phyloP scores from a whole-genome alignment of 1,140 invertebrate species.

The Drosophila paulistorum region DNA sequence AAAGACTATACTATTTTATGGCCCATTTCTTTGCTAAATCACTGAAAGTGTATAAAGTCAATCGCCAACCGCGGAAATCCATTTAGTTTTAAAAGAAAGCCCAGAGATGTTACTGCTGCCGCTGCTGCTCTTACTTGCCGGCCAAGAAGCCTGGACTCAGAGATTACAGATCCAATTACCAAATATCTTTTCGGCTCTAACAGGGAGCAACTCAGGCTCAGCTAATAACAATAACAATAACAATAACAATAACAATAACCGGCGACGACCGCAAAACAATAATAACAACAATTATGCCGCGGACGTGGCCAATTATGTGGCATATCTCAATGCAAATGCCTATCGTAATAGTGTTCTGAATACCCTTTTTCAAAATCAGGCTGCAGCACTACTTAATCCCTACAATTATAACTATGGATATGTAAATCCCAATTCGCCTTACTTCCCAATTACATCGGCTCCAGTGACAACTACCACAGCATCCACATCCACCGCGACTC shows the following conservation, averaged over 20 bases:
- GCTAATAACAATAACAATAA: not conserved
- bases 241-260: not conserved
- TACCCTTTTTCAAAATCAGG: not conserved
- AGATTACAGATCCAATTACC: not conserved
- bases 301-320: not conserved
- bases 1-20: conserved; percentile 1
- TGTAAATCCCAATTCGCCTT: not conserved
- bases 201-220: not conserved
- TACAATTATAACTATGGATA: not conserved
- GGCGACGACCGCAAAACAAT: not conserved
- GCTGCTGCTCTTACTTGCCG: not conserved
- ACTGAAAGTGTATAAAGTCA: not conserved
- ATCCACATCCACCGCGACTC: not conserved
- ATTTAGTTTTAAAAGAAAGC: not conserved
- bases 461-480: not conserved
- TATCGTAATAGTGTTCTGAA: not conserved
- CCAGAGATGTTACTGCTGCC: not conserved
- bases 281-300: not conserved
- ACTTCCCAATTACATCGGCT: not conserved
- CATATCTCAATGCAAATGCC: not conserved
- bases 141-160: not conserved
- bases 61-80: not conserved
- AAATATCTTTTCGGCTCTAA: not conserved
- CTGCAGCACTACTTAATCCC: not conserved
- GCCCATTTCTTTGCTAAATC: conserved; percentile 5